Percentiles rank a stretch among this genome's conserved stretches.
These are phyloP conservation scores for Patella vulgata DNA, from an alignment of 1,140 invertebrate species.

Conservation along the genomic window DNA sequence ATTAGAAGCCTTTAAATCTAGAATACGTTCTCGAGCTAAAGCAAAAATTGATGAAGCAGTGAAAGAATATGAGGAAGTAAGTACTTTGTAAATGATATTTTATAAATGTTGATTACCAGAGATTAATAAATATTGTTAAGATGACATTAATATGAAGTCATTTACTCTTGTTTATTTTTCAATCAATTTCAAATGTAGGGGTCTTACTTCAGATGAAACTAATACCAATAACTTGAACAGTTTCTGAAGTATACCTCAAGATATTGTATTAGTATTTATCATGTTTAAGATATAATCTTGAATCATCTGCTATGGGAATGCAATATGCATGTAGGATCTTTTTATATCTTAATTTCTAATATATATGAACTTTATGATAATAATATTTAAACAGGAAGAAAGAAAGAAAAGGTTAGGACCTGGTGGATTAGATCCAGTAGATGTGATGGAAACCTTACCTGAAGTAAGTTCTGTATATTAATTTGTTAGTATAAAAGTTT, in stretches of 20 bases:
- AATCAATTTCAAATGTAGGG: neutral
- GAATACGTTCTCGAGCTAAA: slow-evolving; percentile 86
- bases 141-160: too few species aligned
- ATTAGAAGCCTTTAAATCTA: slow-evolving; percentile 86
- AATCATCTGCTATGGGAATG: too few species aligned
- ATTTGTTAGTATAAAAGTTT: too few species aligned
- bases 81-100: too few species aligned
- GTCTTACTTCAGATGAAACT: too few species aligned
- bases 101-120: too few species aligned
- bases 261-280: neutral
- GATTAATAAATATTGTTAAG: too few species aligned
- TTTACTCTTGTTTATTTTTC: neutral
- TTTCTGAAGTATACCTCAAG: too few species aligned
- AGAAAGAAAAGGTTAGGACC: slow-evolving; percentile 88
- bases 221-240: too few species aligned
- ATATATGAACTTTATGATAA: slow-evolving; percentile 2
- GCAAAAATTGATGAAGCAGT: slow-evolving; percentile 89
- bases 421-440: slow-evolving; percentile 95
- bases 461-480: slow-evolving; percentile 73
- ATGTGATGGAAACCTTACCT: slow-evolving; percentile 95
- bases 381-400: slow-evolving; percentile 75
- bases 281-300: neutral
- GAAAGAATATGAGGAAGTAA: slow-evolving; percentile 75
- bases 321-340: too few species aligned
- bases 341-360: neutral